A percentile compares a stretch with the other conserved stretches of the same genome.
phyloP scores from a whole-genome alignment of 2,797 vertebrate species.

The Cossypha heuglini region DNA sequence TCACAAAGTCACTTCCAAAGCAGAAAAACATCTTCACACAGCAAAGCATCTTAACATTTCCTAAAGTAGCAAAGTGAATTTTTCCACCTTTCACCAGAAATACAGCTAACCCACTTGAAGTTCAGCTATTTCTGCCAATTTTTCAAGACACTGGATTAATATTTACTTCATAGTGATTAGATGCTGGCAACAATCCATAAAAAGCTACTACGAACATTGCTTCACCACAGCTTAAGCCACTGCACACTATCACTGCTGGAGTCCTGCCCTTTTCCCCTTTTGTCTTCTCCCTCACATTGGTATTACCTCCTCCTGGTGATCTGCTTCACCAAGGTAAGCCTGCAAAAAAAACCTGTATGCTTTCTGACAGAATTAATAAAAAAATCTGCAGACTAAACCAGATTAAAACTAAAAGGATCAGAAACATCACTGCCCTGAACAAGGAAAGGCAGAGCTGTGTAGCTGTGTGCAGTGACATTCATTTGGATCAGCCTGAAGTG shows the following conservation, averaged over 20 bases:
- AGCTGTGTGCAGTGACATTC: not conserved
- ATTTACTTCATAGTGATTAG: not conserved
- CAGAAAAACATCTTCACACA: not conserved
- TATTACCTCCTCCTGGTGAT: not conserved
- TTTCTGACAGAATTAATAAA: not conserved
- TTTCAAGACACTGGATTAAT: not conserved
- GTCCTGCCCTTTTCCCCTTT: not conserved
- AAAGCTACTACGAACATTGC: fast-evolving
- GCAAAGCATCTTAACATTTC: not conserved
- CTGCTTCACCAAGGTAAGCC: not conserved
- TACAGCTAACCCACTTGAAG: not conserved
- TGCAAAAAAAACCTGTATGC: not conserved
- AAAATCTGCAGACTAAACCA: not conserved
- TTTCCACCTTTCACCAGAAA: not conserved
- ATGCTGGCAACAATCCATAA: not conserved
- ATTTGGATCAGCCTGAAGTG: not conserved
- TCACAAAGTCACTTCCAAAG: not conserved
- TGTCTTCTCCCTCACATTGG: not conserved
- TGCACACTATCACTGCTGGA: not conserved
- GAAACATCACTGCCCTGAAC: not conserved
- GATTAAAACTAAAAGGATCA: not conserved
- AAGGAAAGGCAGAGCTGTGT: not conserved
- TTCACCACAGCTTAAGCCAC: not conserved
- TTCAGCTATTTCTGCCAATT: not conserved
- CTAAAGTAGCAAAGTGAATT: not conserved